These are phyloP conservation scores for Eurytoma adleriae DNA, from an alignment of 2,888 invertebrate species.

Conservation along the genomic window DNA sequence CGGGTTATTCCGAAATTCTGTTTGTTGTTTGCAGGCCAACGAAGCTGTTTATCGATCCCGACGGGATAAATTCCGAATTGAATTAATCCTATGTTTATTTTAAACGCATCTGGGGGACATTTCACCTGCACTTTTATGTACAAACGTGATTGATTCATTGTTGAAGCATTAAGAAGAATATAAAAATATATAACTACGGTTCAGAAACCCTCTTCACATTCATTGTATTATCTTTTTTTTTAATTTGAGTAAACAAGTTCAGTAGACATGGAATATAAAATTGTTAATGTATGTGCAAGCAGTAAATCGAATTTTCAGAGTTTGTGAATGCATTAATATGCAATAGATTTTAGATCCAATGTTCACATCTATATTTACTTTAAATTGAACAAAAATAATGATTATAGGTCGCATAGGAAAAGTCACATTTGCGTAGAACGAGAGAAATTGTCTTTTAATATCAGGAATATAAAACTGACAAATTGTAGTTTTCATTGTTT, in stretches of 20 bases:
- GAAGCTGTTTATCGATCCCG: constrained; percentile 22
- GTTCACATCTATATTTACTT: background rate
- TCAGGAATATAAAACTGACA: too few relatives aligned
- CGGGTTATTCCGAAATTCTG: constrained; percentile 38
- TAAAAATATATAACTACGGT: background rate
- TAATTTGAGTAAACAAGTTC: background rate
- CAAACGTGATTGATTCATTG: background rate
- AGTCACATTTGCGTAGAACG: too few relatives aligned
- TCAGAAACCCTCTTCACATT: background rate
- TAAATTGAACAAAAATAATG: background rate
- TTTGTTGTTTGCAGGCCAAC: constrained; percentile 37
- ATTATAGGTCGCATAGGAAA: background rate
- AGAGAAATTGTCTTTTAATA: too few relatives aligned
- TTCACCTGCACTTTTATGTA: background rate
- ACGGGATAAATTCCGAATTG: constrained; percentile 21
- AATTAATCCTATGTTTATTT: constrained; percentile 36
- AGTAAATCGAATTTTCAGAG: constrained; percentile 3
- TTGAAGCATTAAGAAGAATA: background rate
- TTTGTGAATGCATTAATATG: too few relatives aligned
- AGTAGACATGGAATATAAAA: background rate
- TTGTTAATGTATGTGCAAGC: constrained; percentile 19
- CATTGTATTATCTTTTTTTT: background rate
- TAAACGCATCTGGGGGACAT: background rate
- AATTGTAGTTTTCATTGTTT: too few relatives aligned
- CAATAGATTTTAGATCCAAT: too few relatives aligned